Conservation (phyloP, 2,797 vertebrate genomes). For the Malurus splendens region DNA sequence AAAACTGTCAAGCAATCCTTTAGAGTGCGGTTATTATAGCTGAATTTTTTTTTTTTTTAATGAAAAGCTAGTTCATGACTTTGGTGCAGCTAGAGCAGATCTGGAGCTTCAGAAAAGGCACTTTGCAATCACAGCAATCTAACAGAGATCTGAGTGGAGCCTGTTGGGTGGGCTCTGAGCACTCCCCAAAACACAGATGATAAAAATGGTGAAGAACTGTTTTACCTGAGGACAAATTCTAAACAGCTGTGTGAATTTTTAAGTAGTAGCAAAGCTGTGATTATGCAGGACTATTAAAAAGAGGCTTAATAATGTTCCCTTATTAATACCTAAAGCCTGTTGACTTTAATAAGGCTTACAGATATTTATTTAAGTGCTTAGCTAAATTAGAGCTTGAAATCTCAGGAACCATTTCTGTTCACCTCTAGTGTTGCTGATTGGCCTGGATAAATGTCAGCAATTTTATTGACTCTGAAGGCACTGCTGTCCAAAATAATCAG, state of each 20-base stretch:
- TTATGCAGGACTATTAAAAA: not conserved
- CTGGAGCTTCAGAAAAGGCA: not conserved
- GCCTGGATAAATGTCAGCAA: not conserved
- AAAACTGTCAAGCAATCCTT: not conserved
- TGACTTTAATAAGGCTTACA: slow-evolving; percentile 15
- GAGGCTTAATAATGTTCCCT: not conserved
- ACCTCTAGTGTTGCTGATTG: not conserved
- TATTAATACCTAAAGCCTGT: not conserved
- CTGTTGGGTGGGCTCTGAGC: not conserved
- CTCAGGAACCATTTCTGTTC: not conserved
- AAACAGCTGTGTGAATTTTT: not conserved
- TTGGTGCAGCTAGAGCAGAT: not conserved
- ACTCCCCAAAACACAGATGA: not conserved
- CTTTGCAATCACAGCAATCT: not conserved
- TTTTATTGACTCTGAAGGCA: not conserved
- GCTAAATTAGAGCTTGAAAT: not conserved
- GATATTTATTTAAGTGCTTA: not conserved
- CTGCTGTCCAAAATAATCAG: not conserved
- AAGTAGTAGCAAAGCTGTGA: not conserved
- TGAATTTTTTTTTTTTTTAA: not conserved
- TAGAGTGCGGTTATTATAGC: not conserved
- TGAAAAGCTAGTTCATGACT: not conserved
- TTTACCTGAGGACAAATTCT: not conserved
- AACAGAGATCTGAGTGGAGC: not conserved
- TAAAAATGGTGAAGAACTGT: not conserved